phyloP scores from a whole-genome alignment of 2,888 invertebrate genomes.

The Dicycla oo region DNA sequence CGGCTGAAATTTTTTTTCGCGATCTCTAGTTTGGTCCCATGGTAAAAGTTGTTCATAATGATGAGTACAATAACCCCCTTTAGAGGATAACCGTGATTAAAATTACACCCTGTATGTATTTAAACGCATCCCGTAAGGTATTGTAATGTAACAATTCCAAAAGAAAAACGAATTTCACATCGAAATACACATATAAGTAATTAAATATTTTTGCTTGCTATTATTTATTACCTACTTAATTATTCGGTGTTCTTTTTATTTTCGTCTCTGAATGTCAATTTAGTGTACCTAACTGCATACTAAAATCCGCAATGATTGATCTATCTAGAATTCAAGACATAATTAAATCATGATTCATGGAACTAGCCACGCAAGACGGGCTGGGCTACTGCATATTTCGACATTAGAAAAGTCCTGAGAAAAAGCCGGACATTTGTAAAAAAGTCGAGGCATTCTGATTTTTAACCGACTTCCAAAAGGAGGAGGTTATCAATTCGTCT shows the following conservation, averaged over 20 bases:
- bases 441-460: no score
- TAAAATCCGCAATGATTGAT: slow-evolving; percentile 8
- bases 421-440: no score
- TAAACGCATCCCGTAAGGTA: background rate
- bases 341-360: slow-evolving; percentile 1
- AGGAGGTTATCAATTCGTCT: no score
- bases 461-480: no score
- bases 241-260: background rate
- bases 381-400: no score
- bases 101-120: no score
- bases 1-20: no score
- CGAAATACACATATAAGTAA: slow-evolving; percentile 1
- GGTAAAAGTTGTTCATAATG: no score
- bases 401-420: no score
- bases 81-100: no score
- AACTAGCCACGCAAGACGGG: background rate
- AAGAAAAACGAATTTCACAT: background rate
- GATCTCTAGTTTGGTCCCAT: no score
- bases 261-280: slow-evolving; percentile 18
- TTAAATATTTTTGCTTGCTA: slow-evolving; percentile 13
- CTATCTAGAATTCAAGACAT: background rate
- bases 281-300: slow-evolving; percentile 1
- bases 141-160: background rate
- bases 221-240: background rate
- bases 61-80: no score